Evolutionary conservation across 2,888 invertebrate species (phyloP), one percentile per base, ranked within the genome.

Genomic region (Acrobasis suavella): DNA sequence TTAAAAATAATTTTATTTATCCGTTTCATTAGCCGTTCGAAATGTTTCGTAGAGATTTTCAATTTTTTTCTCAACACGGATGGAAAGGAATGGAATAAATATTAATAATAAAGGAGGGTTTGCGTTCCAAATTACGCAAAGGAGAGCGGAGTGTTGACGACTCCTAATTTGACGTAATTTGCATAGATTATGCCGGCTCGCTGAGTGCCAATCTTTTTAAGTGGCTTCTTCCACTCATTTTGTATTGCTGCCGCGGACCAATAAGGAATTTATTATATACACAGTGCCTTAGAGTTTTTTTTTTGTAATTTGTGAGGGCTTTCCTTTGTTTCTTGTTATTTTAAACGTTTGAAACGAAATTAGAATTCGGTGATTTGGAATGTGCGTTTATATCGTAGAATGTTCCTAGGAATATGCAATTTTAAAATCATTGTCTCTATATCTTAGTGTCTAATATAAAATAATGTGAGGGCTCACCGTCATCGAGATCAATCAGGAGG

Each of bases 161-260:
- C 83, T 89, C 88, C 90, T 92, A 92, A 92, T 92, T 91, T 91
- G 89, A 87, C 85, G 89, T 91, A 89, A 92, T 92, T 92, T 91
- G 85, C 91, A 91, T 92, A 90, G 91, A 92, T 92, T 92, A 92
- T 91, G 86, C 90, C 89, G 85, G 88, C 81, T 87, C 91, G 91
- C 83, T 92, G 91, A 92, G 91, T 92, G 91, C 87, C 91, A 92
- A 91, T 92, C 91, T 92, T 91, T 92, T 89, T 86, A 91, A 92
- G 91, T 92, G 92, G 90, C 90, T 85, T 87, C 86, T 86, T 87
- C 84, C 82, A 88, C 90, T 88, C 87, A 87, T 89, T 87, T 86
- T 88, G 87, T 83, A 88, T 87, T 85, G 76, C 86, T 85, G 78
- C 81, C 83, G 82, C 79, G 82, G 83, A 79, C 80, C 85, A 83